These are phyloP conservation scores for Vidua macroura DNA, from an alignment of 2,113 vertebrate species.

Conservation along the genomic window DNA sequence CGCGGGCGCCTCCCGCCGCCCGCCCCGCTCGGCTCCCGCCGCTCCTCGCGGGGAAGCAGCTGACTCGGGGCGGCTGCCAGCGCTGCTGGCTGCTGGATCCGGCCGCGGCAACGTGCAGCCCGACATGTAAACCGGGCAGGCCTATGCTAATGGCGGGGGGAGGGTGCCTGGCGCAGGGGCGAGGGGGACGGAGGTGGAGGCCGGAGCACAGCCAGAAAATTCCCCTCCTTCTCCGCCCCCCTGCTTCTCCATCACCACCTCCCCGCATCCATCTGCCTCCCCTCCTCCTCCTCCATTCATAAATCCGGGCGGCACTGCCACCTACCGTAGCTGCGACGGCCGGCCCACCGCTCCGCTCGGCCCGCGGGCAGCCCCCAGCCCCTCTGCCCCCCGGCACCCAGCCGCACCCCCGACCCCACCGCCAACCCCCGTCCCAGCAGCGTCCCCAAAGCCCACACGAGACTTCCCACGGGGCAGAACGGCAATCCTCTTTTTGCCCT, in stretches of 20 bases:
- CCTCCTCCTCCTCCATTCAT: background rate
- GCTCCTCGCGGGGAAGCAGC: conserved; percentile 67
- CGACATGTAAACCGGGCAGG: conserved; percentile 73
- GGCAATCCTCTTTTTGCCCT: background rate
- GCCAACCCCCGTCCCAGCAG: background rate
- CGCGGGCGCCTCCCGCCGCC: background rate
- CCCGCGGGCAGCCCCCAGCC: background rate
- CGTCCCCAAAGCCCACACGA: background rate
- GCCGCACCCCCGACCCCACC: background rate
- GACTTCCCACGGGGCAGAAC: background rate
- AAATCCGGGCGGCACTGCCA: background rate
- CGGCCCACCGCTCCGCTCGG: background rate
- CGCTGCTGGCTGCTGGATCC: conserved; percentile 64
- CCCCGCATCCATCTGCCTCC: background rate
- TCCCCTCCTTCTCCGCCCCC: background rate
- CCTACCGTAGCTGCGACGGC: background rate
- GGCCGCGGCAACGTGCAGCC: conserved; percentile 75
- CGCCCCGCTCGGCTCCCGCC: background rate
- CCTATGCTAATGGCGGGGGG: conserved; percentile 63
- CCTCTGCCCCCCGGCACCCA: no score
- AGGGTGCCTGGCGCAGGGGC: conserved; percentile 51
- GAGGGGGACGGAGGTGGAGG: conserved; percentile 62
- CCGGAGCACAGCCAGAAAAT: conserved; percentile 52
- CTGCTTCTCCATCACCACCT: background rate
- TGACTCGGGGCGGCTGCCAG: conserved; percentile 74